Percentiles rank a stretch among this genome's conserved stretches.
phyloP scores from a whole-genome alignment of 2,888 invertebrate genomes.

The Gymnocheta viridis region DNA sequence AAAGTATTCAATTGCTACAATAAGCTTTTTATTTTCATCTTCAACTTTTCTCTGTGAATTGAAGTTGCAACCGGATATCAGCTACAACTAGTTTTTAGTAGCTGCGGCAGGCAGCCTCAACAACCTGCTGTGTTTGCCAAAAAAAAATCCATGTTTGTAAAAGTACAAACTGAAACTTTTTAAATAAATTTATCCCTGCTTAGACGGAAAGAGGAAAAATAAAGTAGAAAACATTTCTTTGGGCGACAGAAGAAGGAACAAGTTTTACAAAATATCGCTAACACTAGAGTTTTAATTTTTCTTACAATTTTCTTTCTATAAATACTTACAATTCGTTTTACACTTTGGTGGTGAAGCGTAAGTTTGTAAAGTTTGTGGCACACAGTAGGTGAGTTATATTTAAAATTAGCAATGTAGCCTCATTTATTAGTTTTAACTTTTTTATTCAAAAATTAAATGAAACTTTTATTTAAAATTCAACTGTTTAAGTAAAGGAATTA shows the following conservation, averaged over 20 bases:
- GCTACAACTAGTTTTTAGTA: constrained; percentile 31
- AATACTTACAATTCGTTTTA: constrained; percentile 31
- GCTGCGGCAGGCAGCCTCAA: constrained; percentile 40
- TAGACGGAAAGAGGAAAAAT: constrained; percentile 32
- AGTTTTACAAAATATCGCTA: constrained; percentile 54
- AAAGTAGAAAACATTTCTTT: constrained; percentile 46
- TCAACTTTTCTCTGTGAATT: constrained; percentile 37
- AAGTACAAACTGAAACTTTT: constrained; percentile 58
- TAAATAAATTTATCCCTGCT: constrained; percentile 60
- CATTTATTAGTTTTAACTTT: constrained; percentile 10
- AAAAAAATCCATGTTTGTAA: constrained; percentile 48
- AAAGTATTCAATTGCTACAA: constrained; percentile 65
- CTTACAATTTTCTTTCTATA: constrained; percentile 12
- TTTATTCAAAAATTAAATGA: not conserved
- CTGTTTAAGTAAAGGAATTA: not conserved
- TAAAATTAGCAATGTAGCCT: constrained; percentile 25
- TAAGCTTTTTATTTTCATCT: constrained; percentile 62
- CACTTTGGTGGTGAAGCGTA: constrained; percentile 23
- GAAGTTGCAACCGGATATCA: constrained; percentile 66
- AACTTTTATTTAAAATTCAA: not conserved
- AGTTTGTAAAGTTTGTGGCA: constrained; percentile 27
- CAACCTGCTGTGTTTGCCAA: constrained; percentile 57
- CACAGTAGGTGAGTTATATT: constrained; percentile 33
- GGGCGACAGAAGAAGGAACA: constrained; percentile 43
- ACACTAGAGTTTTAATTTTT: constrained; percentile 42